A percentile compares a stretch with the other conserved stretches of the same genome.
phyloP scores from a whole-genome alignment of 2,113 vertebrate genomes.

The Syngnathus scovelli region DNA sequence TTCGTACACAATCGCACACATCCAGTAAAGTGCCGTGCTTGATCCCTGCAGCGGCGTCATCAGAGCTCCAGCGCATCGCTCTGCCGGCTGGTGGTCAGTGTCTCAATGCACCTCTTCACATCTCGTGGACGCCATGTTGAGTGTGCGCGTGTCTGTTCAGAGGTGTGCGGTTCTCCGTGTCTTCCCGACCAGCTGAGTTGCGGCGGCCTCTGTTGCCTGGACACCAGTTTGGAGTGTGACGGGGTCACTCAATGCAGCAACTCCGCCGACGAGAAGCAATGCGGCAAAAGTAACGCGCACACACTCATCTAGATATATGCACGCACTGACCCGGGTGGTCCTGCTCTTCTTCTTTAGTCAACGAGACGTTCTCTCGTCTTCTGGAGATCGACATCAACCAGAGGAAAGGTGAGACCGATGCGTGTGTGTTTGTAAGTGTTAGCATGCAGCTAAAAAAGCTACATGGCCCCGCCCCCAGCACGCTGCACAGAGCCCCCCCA shows the following conservation, averaged over 20 bases:
- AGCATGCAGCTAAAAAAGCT: background rate
- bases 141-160: constrained; percentile 26
- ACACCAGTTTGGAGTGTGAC: constrained; percentile 81
- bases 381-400: constrained; percentile 48
- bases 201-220: constrained; percentile 78
- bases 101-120: constrained; percentile 11
- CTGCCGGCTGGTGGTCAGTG: constrained; percentile 25
- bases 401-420: constrained; percentile 40
- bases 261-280: constrained; percentile 74
- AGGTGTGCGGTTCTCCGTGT: constrained; percentile 70
- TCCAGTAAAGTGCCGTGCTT: background rate
- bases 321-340: constrained; percentile 10
- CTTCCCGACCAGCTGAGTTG: constrained; percentile 72
- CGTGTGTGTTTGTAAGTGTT: background rate
- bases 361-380: constrained; percentile 51
- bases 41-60: constrained; percentile 6
- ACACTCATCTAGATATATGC: background rate
- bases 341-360: constrained; percentile 47
- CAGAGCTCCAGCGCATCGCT: background rate
- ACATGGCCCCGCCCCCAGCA: constrained; percentile 49
- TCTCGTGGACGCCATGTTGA: background rate
- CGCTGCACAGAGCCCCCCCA: constrained; percentile 79
- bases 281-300: constrained; percentile 51
- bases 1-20: background rate
- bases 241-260: constrained; percentile 73